phyloP scores from a whole-genome alignment of 1,140 invertebrate genomes.

The Halyomorpha halys region DNA sequence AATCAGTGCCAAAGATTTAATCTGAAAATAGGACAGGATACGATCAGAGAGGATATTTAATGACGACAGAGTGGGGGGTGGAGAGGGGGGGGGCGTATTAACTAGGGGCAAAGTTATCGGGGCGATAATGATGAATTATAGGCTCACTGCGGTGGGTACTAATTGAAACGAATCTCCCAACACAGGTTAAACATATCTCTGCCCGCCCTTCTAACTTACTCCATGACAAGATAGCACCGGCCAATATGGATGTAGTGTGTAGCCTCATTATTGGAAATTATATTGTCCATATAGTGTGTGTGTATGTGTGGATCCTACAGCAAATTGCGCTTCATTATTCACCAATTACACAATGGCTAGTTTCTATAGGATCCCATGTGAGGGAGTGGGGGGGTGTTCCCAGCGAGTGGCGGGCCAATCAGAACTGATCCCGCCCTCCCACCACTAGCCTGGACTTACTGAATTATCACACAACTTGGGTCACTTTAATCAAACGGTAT shows the following conservation, averaged over 20 bases:
- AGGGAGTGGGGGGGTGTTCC: background rate
- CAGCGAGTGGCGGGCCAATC: background rate
- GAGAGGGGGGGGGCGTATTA: background rate
- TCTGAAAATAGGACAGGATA: no score
- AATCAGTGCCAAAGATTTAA: no score
- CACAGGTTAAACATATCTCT: slow-evolving; percentile 12
- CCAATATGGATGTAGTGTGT: slow-evolving; percentile 11
- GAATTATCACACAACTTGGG: slow-evolving; percentile 13
- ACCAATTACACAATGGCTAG: slow-evolving; percentile 10
- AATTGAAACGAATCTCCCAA: slow-evolving; percentile 15
- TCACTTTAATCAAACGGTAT: slow-evolving; percentile 12
- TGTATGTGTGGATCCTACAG: background rate
- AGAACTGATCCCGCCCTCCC: slow-evolving; percentile 1
- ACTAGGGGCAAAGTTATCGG: background rate
- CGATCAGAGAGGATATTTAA: no score
- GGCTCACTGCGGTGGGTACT: background rate
- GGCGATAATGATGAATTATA: slow-evolving; percentile 10
- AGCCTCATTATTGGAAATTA: slow-evolving; percentile 15
- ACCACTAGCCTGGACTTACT: background rate
- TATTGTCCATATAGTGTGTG: slow-evolving; percentile 9
- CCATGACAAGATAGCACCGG: slow-evolving; percentile 5
- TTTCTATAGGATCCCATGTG: slow-evolving; percentile 2
- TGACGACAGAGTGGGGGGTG: no score
- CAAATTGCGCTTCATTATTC: slow-evolving; percentile 14
- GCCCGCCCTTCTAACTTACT: background rate